Evolutionary conservation across 2,113 vertebrate genomes (phyloP).

Genomic region (Stomatorhinus ivindoensis): DNA sequence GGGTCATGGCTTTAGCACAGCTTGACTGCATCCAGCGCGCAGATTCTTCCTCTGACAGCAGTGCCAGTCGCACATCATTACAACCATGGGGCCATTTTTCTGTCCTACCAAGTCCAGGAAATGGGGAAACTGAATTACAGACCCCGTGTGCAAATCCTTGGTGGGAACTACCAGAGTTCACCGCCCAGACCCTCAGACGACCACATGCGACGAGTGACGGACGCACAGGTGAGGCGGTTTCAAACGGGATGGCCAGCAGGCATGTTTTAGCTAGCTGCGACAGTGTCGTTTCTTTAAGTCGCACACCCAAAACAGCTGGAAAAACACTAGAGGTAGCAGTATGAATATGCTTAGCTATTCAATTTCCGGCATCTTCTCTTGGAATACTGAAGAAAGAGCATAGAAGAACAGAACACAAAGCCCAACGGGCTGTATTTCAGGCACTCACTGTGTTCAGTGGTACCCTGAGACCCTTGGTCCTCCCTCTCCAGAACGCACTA

Average conservation of each 20-base stretch:
- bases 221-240: background rate
- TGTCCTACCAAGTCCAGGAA: background rate
- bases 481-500: background rate
- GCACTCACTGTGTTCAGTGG: background rate
- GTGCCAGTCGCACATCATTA: background rate
- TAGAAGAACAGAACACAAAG: background rate
- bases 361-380: background rate
- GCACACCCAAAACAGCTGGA: background rate
- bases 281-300: background rate
- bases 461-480: background rate
- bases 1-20: background rate
- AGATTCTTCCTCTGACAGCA: background rate
- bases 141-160: background rate
- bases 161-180: background rate
- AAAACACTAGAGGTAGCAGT: background rate
- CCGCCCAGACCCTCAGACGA: background rate
- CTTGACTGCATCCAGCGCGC: background rate
- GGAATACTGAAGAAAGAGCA: background rate
- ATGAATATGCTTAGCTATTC: background rate
- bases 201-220: background rate
- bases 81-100: background rate
- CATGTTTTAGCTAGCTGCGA: background rate
- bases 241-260: background rate
- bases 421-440: background rate
- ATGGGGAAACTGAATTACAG: slow-evolving; percentile 5